A percentile compares a stretch with the other conserved stretches of the same genome.
Evolutionary conservation across 1,140 invertebrate species (phyloP).

Genomic region (Drosophila sp.): DNA sequence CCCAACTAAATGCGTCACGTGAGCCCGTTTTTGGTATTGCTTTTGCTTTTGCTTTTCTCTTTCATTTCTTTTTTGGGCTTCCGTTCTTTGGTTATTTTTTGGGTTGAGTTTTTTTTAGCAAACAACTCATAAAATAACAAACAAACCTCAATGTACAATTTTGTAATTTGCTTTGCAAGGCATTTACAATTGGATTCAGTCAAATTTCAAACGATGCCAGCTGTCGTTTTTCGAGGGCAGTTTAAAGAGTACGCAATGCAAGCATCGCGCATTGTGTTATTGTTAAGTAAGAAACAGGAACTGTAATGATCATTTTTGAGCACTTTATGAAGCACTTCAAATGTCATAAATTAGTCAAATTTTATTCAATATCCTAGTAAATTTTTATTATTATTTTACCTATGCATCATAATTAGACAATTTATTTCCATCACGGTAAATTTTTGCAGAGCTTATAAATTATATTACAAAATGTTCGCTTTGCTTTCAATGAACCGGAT

Average conservation of each 20-base stretch:
- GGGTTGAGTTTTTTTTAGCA: conserved; percentile 9
- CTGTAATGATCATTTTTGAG: too few relatives aligned
- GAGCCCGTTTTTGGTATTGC: conserved; percentile 26
- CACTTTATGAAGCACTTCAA: too few relatives aligned
- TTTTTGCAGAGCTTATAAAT: too few relatives aligned
- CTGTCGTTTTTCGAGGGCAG: conserved; percentile 39
- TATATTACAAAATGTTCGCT: too few relatives aligned
- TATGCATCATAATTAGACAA: too few relatives aligned
- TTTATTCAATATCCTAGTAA: too few relatives aligned
- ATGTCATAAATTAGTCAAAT: too few relatives aligned
- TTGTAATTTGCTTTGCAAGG: conserved; percentile 31
- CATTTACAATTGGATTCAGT: conserved; percentile 22
- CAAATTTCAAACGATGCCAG: conserved; percentile 38
- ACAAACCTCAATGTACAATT: conserved; percentile 17
- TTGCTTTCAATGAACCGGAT: too few relatives aligned
- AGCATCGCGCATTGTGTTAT: background rate
- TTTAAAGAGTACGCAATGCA: background rate
- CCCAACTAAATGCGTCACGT: conserved; percentile 58
- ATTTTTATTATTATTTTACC: too few relatives aligned
- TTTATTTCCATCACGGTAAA: too few relatives aligned
- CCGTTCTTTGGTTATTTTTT: background rate
- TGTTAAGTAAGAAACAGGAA: background rate
- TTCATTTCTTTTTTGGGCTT: conserved; percentile 14
- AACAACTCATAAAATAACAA: conserved; percentile 11
- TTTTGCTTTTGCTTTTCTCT: too few relatives aligned